These are phyloP conservation scores for Typhlichthys eigenmanni DNA, from an alignment of 2,797 vertebrate species.

Conservation along the genomic window DNA sequence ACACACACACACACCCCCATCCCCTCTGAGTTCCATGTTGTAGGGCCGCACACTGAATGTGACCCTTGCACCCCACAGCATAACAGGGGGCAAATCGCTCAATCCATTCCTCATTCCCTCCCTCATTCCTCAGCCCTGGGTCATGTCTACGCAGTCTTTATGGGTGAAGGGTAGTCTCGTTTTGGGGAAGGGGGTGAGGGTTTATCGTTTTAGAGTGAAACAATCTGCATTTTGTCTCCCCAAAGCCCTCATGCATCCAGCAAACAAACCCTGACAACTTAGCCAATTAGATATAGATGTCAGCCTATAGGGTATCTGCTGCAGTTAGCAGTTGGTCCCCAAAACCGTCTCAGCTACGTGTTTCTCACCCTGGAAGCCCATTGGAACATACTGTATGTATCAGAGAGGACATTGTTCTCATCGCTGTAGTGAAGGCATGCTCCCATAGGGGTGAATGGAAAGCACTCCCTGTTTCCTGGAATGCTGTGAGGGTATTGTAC, in stretches of 20 bases:
- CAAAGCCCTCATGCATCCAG: constrained; percentile 25
- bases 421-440: constrained; percentile 49
- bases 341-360: constrained; percentile 40
- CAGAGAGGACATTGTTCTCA: constrained; percentile 21
- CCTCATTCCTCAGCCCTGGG: constrained; percentile 18
- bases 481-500: constrained; percentile 59
- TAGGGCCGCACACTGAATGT: constrained; percentile 47
- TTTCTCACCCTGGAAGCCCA: constrained; percentile 52
- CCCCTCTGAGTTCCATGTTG: constrained; percentile 60
- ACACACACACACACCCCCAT: constrained; percentile 27
- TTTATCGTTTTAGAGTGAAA: constrained; percentile 34
- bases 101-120: constrained; percentile 43
- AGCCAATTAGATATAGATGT: constrained; percentile 71
- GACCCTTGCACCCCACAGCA: constrained; percentile 23
- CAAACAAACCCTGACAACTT: constrained; percentile 64
- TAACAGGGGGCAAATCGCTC: constrained; percentile 66
- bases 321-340: constrained; percentile 30
- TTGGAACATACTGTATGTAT: constrained; percentile 49
- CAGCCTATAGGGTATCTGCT: constrained; percentile 38
- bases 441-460: constrained; percentile 53
- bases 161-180: constrained; percentile 3
- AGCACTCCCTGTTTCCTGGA: constrained; percentile 46
- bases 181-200: constrained; percentile 34
- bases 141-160: not conserved
- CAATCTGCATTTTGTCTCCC: constrained; percentile 63